These are phyloP conservation scores for Lophius americanus DNA, from an alignment of 2,797 vertebrate species.

Conservation along the genomic window DNA sequence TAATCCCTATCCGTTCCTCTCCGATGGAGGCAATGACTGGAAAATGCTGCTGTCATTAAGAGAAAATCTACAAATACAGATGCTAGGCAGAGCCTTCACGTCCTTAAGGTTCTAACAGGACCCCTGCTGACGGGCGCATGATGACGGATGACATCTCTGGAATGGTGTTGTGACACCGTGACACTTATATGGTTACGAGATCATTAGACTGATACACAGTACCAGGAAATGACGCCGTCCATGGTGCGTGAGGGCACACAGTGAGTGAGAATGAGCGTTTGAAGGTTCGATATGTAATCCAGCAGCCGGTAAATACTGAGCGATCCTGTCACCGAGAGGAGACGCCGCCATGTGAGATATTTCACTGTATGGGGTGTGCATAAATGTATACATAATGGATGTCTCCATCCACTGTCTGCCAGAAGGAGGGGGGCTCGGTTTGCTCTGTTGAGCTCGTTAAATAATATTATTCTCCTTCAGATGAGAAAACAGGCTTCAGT, in stretches of 20 bases:
- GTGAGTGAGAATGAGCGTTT: constrained; percentile 21
- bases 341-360: background rate
- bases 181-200: constrained; percentile 19
- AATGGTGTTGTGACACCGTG: constrained; percentile 22
- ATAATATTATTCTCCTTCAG: background rate
- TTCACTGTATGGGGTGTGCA: background rate
- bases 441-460: background rate
- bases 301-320: background rate
- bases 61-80: too few relatives aligned
- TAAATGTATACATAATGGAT: background rate
- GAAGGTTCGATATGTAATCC: constrained; percentile 14
- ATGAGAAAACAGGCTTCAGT: background rate
- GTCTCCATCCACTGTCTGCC: background rate
- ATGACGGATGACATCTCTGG: constrained; percentile 30
- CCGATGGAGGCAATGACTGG: too few relatives aligned
- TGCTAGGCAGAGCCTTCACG: too few relatives aligned
- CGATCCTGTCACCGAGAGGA: constrained; percentile 7
- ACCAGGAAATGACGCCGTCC: constrained; percentile 1
- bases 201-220: constrained; percentile 9
- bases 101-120: too few relatives aligned
- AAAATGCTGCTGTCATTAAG: too few relatives aligned
- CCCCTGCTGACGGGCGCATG: constrained; percentile 14
- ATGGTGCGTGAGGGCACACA: constrained; percentile 18
- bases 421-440: background rate
- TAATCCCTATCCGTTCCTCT: too few relatives aligned